Evolutionary conservation across 2,797 vertebrate species (phyloP).

Genomic region (Monodelphis domestica): DNA sequence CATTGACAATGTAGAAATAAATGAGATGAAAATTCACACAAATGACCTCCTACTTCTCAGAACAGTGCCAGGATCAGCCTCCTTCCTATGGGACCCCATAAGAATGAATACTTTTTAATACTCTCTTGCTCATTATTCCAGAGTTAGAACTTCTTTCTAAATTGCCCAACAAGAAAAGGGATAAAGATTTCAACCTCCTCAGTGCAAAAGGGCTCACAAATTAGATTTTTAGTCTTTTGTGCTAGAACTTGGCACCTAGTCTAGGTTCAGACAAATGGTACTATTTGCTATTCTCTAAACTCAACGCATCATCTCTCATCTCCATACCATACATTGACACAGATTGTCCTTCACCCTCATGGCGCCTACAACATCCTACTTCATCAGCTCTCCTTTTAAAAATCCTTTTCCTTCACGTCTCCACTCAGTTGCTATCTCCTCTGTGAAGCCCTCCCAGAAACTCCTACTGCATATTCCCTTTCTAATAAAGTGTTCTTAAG

Average conservation of each 20-base stretch:
- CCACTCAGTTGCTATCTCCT: not conserved
- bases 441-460: not conserved
- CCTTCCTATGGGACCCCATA: not conserved
- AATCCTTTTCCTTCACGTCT: not conserved
- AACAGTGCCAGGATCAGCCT: not conserved
- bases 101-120: not conserved
- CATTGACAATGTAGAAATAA: not conserved
- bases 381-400: not conserved
- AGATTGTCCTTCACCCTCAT: not conserved
- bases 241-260: not conserved
- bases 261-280: not conserved
- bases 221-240: not conserved
- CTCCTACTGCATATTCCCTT: not conserved
- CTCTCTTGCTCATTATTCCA: not conserved
- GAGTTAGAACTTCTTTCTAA: not conserved
- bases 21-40: not conserved
- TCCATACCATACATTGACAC: not conserved
- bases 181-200: not conserved
- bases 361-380: not conserved
- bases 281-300: not conserved
- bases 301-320: not conserved
- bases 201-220: not conserved
- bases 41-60: not conserved
- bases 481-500: not conserved
- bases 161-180: not conserved